phyloP scores from a whole-genome alignment of 2,888 invertebrate genomes.

The Idaea aversata region DNA sequence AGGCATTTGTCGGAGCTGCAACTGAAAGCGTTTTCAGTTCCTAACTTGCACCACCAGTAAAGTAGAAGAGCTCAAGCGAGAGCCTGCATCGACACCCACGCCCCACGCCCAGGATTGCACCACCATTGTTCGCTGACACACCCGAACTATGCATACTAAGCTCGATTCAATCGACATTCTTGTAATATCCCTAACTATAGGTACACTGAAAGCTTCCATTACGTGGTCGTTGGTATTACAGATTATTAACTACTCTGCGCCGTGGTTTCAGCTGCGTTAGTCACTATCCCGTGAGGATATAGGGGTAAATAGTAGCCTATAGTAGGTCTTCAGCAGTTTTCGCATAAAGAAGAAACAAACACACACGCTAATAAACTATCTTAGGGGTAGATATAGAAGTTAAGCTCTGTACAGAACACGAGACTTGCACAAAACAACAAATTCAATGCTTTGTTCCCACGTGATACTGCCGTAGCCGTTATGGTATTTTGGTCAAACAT shows the following conservation, averaged over 20 bases:
- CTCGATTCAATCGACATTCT: not conserved
- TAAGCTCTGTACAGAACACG: too few relatives aligned
- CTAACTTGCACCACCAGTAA: not conserved
- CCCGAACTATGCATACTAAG: not conserved
- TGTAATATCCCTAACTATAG: not conserved
- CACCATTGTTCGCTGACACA: not conserved
- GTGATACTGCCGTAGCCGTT: too few relatives aligned
- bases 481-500: too few relatives aligned
- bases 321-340: too few relatives aligned
- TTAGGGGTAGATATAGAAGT: too few relatives aligned
- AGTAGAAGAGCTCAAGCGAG: slow-evolving; percentile 1
- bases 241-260: not conserved
- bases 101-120: slow-evolving; percentile 1
- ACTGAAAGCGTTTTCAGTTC: not conserved
- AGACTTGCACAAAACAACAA: too few relatives aligned
- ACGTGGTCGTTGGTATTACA: not conserved
- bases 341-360: too few relatives aligned
- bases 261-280: too few relatives aligned
- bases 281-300: too few relatives aligned
- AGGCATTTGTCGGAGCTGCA: not conserved
- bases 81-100: not conserved
- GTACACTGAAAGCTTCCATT: not conserved
- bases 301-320: too few relatives aligned
- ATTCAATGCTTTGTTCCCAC: too few relatives aligned
- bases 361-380: too few relatives aligned